Conservation (phyloP, 1,140 invertebrate genomes). For the Lysiphlebus fabarum region DNA sequence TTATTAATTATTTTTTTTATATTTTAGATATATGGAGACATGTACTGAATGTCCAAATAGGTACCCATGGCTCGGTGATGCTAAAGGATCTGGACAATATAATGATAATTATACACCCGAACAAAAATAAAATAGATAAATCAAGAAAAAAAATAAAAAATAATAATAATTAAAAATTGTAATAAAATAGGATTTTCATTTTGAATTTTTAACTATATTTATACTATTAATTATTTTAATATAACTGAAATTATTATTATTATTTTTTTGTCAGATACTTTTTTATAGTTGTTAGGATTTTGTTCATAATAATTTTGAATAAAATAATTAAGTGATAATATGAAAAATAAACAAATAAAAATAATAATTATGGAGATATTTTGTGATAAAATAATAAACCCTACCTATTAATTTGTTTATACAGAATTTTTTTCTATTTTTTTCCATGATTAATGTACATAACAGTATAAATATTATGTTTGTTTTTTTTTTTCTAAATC, state of each 20-base stretch:
- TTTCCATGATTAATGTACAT: conserved; percentile 7
- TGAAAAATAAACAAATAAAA: too few relatives aligned
- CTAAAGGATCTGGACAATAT: conserved; percentile 74
- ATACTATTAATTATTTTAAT: too few relatives aligned
- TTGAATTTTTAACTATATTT: too few relatives aligned
- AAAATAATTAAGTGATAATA: too few relatives aligned
- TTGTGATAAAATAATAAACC: too few relatives aligned
- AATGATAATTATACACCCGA: conserved; percentile 80
- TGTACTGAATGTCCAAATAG: conserved; percentile 82
- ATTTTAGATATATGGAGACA: conserved; percentile 77
- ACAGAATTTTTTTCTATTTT: conserved; percentile 5
- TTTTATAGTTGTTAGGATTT: too few relatives aligned
- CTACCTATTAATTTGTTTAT: background rate
- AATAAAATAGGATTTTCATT: too few relatives aligned
- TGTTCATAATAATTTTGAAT: too few relatives aligned
- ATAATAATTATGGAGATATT: too few relatives aligned
- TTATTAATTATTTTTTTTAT: conserved; percentile 19
- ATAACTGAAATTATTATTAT: too few relatives aligned
- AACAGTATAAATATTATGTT: conserved; percentile 1
- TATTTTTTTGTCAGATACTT: too few relatives aligned
- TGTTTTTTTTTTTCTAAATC: conserved; percentile 16
- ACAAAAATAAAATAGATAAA: conserved; percentile 45
- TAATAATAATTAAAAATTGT: too few relatives aligned
- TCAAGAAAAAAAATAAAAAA: conserved; percentile 22
- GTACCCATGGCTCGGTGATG: conserved; percentile 84